Conservation (phyloP, 2,797 vertebrate species). For the Sternotherus odoratus region DNA sequence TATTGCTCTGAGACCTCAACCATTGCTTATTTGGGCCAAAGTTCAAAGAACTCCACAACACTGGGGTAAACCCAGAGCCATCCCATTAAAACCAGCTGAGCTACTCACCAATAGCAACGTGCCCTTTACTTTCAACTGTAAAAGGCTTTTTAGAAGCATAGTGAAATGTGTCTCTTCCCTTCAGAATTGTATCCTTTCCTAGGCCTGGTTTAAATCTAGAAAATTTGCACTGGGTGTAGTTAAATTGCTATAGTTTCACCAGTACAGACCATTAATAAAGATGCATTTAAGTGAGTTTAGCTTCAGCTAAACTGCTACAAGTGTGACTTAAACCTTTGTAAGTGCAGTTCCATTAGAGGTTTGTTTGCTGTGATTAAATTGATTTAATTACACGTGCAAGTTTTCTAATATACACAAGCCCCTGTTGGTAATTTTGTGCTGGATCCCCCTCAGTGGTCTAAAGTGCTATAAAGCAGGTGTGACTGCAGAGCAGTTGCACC, state of each 20-base stretch:
- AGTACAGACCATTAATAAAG: neutral
- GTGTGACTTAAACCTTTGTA: neutral
- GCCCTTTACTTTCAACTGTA: neutral
- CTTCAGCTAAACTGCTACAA: neutral
- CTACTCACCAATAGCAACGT: neutral
- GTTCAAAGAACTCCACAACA: neutral
- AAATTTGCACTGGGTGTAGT: neutral
- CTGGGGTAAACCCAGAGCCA: neutral
- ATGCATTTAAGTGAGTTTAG: neutral
- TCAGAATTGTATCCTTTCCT: neutral
- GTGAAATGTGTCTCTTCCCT: neutral
- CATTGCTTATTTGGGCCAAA: neutral
- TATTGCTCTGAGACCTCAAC: too few species aligned
- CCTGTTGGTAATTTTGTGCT: neutral
- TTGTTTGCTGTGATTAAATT: neutral
- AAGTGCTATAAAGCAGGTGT: neutral
- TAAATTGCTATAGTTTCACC: neutral
- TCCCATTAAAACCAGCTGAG: neutral
- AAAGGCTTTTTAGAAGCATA: neutral
- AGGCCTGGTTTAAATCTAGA: neutral
- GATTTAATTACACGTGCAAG: fast-evolving
- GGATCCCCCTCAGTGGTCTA: neutral
- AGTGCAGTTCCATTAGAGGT: neutral
- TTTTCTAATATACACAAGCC: neutral
- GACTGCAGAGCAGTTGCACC: neutral